Evolutionary conservation across 2,113 vertebrate species (phyloP).

Genomic region (Etheostoma cragini): DNA sequence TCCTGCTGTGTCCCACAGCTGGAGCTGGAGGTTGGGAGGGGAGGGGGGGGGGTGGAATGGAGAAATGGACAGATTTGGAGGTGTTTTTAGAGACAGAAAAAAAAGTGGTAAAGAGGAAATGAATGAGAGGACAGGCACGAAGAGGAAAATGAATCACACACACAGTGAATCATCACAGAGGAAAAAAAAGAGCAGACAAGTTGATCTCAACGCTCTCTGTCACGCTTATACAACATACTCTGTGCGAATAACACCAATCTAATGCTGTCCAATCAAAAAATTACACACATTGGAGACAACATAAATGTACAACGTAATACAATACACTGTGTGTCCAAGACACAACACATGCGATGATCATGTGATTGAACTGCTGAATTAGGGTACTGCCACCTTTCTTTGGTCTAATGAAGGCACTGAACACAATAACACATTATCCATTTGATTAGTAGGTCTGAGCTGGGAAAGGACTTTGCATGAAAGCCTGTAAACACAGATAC

Average conservation of each 20-base stretch:
- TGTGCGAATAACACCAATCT: not conserved
- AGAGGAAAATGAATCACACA: conserved; percentile 23
- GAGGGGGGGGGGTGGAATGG: no score
- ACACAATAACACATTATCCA: not conserved
- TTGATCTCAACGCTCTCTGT: not conserved
- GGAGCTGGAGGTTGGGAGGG: conserved; percentile 83
- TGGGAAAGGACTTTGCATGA: not conserved
- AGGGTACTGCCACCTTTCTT: no score
- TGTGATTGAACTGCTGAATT: no score
- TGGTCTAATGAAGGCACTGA: no score
- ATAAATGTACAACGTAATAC: no score
- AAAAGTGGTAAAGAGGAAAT: conserved; percentile 39
- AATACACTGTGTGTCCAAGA: no score
- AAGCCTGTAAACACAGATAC: not conserved
- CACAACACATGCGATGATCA: no score
- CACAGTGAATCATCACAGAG: conserved; percentile 45
- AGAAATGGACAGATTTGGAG: not conserved
- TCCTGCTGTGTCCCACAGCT: conserved; percentile 96
- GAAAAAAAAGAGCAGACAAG: conserved; percentile 32
- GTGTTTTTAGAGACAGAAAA: not conserved
- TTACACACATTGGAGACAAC: no score
- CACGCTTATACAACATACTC: not conserved
- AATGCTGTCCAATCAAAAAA: no score
- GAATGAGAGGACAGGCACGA: not conserved
- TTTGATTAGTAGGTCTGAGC: not conserved